These are phyloP conservation scores for Xiphias gladius DNA, from an alignment of 2,113 vertebrate genomes.

Conservation along the genomic window DNA sequence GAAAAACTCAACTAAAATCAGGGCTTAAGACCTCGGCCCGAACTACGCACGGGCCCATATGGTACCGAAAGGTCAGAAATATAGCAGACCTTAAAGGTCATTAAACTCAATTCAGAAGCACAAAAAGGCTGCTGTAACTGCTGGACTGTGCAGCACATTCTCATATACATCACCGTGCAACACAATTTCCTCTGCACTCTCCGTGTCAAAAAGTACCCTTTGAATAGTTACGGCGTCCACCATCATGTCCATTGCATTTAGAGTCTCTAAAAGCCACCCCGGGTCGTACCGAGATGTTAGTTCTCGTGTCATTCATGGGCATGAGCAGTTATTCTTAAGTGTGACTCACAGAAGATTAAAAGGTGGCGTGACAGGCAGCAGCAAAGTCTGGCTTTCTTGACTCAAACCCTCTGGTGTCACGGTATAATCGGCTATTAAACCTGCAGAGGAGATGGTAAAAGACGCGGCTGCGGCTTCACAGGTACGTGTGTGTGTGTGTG, in stretches of 20 bases:
- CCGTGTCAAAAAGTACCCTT: no score
- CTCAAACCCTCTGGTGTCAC: background rate
- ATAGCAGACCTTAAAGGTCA: background rate
- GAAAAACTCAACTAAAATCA: no score
- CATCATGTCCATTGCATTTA: background rate
- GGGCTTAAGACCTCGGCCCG: no score
- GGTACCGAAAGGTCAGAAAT: background rate
- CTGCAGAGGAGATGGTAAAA: background rate
- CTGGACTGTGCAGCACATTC: no score
- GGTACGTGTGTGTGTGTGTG: background rate
- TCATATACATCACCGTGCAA: no score
- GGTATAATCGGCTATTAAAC: constrained; percentile 7
- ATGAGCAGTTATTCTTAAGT: background rate
- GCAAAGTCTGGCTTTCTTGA: background rate
- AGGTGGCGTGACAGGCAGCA: background rate
- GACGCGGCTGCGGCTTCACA: background rate
- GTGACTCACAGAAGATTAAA: background rate
- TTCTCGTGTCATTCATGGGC: background rate
- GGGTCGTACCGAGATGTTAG: background rate
- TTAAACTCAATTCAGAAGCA: background rate
- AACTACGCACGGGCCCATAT: background rate
- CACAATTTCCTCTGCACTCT: no score
- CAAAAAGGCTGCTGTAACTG: background rate
- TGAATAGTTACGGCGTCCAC: background rate
- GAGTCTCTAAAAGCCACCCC: background rate